Percentiles rank a stretch among this genome's conserved stretches.
Conservation (phyloP, 2,888 invertebrate species). For the Acronicta leporina region DNA sequence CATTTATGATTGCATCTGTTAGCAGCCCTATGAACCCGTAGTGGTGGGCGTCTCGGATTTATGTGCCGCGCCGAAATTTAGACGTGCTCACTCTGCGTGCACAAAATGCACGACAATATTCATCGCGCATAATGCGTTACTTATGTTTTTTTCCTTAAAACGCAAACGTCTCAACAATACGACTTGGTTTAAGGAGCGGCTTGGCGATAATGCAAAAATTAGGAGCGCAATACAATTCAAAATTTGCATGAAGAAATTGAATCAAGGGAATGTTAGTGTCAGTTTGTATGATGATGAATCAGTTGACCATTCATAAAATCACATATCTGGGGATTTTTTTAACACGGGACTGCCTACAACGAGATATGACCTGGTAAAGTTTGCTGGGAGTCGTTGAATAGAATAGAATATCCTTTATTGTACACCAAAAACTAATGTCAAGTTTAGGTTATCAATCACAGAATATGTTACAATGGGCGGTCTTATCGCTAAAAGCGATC, state of each 20-base stretch:
- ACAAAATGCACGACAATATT: slow-evolving; percentile 49
- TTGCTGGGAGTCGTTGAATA: too few species aligned
- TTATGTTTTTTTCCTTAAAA: slow-evolving; percentile 33
- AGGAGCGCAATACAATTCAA: background rate
- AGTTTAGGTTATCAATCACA: too few species aligned
- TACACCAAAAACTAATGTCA: too few species aligned
- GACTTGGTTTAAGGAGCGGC: slow-evolving; percentile 19
- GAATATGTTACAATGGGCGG: too few species aligned
- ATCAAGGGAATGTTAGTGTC: background rate
- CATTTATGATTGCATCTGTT: slow-evolving; percentile 2
- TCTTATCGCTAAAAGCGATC: too few species aligned
- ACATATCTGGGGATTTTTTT: background rate
- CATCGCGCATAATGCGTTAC: slow-evolving; percentile 42
- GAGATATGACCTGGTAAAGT: too few species aligned
- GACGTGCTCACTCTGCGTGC: slow-evolving; percentile 49
- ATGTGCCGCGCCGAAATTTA: slow-evolving; percentile 66
- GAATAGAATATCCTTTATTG: too few species aligned
- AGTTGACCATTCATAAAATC: background rate
- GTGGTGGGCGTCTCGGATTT: slow-evolving; percentile 65
- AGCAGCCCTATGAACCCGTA: slow-evolving; percentile 33
- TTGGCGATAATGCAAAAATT: slow-evolving; percentile 28
- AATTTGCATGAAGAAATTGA: background rate
- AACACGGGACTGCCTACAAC: too few species aligned
- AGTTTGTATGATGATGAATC: background rate
- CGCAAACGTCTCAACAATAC: slow-evolving; percentile 24